phyloP scores from a whole-genome alignment of 2,888 invertebrate species.

The Diachrysia chrysitis region DNA sequence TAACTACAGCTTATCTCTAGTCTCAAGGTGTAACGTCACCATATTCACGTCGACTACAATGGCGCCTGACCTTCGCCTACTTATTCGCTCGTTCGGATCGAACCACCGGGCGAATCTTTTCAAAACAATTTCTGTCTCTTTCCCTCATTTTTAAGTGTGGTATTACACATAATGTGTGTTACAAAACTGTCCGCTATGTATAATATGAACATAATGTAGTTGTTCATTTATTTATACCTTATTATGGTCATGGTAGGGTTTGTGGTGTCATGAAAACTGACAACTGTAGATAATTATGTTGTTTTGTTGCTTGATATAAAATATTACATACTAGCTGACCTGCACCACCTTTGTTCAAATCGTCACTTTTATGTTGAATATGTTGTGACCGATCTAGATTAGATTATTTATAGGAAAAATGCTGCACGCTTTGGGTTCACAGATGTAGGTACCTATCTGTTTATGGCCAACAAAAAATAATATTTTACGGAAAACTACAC shows the following conservation, averaged over 20 bases:
- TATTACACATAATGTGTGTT: constrained; percentile 44
- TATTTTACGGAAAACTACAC: neutral
- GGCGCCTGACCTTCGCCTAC: constrained; percentile 87
- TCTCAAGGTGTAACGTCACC: constrained; percentile 76
- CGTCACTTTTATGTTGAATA: neutral
- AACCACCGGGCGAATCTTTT: constrained; percentile 82
- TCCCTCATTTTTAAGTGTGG: constrained; percentile 53
- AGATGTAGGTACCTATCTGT: neutral
- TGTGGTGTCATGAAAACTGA: constrained; percentile 12
- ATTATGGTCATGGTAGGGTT: constrained; percentile 35
- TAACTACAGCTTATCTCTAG: constrained; percentile 69
- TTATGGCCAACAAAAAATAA: neutral
- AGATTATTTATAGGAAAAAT: neutral
- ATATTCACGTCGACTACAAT: constrained; percentile 81
- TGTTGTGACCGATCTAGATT: neutral
- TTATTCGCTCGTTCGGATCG: constrained; percentile 84
- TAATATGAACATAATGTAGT: constrained; percentile 30
- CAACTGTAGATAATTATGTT: neutral
- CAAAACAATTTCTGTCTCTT: constrained; percentile 74
- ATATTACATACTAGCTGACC: neutral
- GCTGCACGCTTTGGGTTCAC: neutral
- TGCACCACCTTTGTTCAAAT: neutral
- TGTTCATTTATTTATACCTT: constrained; percentile 9
- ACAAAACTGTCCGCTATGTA: constrained; percentile 43
- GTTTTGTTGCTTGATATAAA: neutral